Base-by-base conservation (phyloP, 2,888 invertebrate genomes). In the Melinaea marsaeus region DNA sequence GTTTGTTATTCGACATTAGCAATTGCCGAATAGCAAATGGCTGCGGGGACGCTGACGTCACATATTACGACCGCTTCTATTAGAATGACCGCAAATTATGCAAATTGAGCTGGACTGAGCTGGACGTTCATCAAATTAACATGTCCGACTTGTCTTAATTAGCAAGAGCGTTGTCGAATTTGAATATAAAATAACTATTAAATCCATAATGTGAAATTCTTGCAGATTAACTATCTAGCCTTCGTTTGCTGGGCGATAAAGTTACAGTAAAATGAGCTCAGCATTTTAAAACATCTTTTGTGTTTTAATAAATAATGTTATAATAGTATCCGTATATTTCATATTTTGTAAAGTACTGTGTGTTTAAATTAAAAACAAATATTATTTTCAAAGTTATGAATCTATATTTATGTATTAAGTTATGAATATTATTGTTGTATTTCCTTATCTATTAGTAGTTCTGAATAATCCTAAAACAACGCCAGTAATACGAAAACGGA, bases 51-150 rank as follows among this genome's bases (percentile, higher is more conserved):
- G 55, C 22, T 67, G 67, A 69, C 67, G 69, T 70, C 67, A 70
- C 63, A 63, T 34, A 35, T 57, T 46, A 59, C 62, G 60, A 60
- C 54, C 45, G 58, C 65, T 58, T 57, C 66, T 64, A 71, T 67
- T 69, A 64, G 60, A 66, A 62, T 62, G 61, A 68, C 70, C 78
- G 74, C 80, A 77, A 79, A 80, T 83, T 82, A 80, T 77, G 78
- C 77, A 77, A 79, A 76, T 69, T 55, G 56, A 55, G 32, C 51
- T 51, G 51, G 51, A 51, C 32, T 32, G 51, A 51, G 51, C 51
- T 58, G 61, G 61, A 67, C 58, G 60, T 66, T 64, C 65, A 65
- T 66, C 63, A 64, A 63, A 66, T 69, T 66, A 69, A 65, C 63
- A 51, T 51, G 51, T 42, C 42, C 32, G 62, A 58, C 58, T 62